Conservation (phyloP, 2,888 invertebrate genomes). For the Fragum whitleyi region DNA sequence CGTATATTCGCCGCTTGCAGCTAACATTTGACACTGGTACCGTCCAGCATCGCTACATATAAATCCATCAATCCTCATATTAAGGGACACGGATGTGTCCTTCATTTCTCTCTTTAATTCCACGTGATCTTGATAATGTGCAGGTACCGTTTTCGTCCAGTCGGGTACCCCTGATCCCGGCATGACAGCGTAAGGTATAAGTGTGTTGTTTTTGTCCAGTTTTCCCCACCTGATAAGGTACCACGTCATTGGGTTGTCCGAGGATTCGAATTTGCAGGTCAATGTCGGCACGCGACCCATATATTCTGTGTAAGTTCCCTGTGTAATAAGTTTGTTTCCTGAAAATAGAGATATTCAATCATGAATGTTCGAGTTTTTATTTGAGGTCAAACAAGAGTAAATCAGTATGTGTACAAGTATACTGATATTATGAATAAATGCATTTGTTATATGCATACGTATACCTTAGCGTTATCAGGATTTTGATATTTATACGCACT, state of each 20-base stretch:
- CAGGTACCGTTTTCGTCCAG: slow-evolving; percentile 32
- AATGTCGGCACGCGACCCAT: slow-evolving; percentile 25
- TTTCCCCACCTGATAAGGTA: slow-evolving; percentile 40
- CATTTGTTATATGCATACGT: neutral
- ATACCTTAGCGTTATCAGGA: neutral
- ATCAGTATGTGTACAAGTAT: neutral
- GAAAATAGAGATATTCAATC: neutral
- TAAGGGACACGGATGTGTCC: neutral
- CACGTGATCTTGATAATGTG: slow-evolving; percentile 38
- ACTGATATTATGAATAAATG: neutral
- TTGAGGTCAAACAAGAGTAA: neutral
- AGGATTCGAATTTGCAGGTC: slow-evolving; percentile 28
- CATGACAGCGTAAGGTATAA: slow-evolving; percentile 23
- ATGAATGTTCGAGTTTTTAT: neutral
- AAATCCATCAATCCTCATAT: slow-evolving; percentile 43
- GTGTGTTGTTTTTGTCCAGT: neutral
- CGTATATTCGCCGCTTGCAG: slow-evolving; percentile 11
- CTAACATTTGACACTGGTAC: slow-evolving; percentile 41
- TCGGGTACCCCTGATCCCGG: neutral
- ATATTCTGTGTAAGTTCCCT: slow-evolving; percentile 6
- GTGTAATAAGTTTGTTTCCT: slow-evolving; percentile 12
- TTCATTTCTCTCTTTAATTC: neutral
- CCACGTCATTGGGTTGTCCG: slow-evolving; percentile 11
- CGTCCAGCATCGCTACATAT: slow-evolving; percentile 41
- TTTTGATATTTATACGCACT: too few relatives aligned